Percentiles rank a stretch among this genome's conserved stretches.
phyloP scores from a whole-genome alignment of 2,888 invertebrate genomes.

The Hemithea aestivaria region DNA sequence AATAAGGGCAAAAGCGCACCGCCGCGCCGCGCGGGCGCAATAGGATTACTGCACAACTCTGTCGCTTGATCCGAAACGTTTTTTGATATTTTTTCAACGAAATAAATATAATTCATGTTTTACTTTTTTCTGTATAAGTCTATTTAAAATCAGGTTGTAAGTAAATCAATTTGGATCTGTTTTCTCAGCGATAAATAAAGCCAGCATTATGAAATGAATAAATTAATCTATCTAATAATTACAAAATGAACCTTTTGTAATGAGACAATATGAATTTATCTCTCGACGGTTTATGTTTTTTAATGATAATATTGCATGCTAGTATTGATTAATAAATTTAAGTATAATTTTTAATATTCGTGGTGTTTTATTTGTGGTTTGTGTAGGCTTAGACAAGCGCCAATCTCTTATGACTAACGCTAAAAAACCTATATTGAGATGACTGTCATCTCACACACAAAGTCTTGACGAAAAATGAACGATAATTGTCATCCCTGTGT shows the following conservation, averaged over 20 bases:
- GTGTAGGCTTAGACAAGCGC: too few species aligned
- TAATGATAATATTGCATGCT: constrained; percentile 67
- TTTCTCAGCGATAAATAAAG: constrained; percentile 60
- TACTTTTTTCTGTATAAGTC: constrained; percentile 69
- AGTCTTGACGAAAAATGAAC: too few species aligned
- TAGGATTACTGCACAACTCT: constrained; percentile 56
- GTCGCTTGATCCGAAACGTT: constrained; percentile 59
- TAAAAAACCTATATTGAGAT: too few species aligned
- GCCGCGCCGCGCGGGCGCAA: constrained; percentile 25
- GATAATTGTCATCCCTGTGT: too few species aligned
- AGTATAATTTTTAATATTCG: constrained; percentile 68
- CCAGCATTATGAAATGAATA: constrained; percentile 72
- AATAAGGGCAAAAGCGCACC: constrained; percentile 55
- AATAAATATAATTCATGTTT: constrained; percentile 60
- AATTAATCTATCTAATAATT: constrained; percentile 58
- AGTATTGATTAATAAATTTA: constrained; percentile 76
- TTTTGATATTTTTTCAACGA: constrained; percentile 76
- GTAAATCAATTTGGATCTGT: constrained; percentile 75
- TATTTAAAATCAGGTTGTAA: constrained; percentile 75
- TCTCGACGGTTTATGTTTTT: constrained; percentile 68
- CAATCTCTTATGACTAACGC: too few species aligned
- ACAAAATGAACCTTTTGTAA: constrained; percentile 61
- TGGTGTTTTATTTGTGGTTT: constrained; percentile 62
- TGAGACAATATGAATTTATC: constrained; percentile 69
- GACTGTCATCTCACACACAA: too few species aligned